Evolutionary conservation across 2,888 invertebrate species (phyloP).

Genomic region (Caenorhabditis sp.): DNA sequence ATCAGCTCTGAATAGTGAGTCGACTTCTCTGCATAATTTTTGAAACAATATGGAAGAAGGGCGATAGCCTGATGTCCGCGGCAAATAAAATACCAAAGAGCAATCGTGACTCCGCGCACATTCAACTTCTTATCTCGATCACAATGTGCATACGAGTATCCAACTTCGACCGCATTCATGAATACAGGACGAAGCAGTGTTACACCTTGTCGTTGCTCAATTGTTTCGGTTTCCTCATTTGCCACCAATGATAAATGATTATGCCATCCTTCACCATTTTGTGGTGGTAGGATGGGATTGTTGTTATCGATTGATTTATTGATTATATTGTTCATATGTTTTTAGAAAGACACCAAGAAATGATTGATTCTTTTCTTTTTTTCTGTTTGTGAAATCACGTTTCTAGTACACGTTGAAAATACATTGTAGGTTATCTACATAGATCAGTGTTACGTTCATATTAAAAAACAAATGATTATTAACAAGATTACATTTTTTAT

Average conservation of each 20-base stretch:
- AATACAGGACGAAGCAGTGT: slow-evolving; percentile 49
- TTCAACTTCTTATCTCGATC: slow-evolving; percentile 53
- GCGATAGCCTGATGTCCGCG: slow-evolving; percentile 58
- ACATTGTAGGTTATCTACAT: no score
- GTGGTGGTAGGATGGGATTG: no score
- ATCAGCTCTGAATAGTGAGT: slow-evolving; percentile 51
- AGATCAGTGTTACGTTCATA: no score
- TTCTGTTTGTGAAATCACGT: no score
- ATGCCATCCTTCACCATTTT: slow-evolving; percentile 22
- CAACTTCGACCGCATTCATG: slow-evolving; percentile 59
- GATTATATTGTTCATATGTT: background rate
- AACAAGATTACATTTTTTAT: no score
- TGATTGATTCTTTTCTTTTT: background rate
- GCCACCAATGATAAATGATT: slow-evolving; percentile 34
- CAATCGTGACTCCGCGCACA: slow-evolving; percentile 57
- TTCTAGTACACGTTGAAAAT: no score
- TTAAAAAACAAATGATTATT: no score
- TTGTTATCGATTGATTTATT: background rate
- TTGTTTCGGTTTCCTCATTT: slow-evolving; percentile 30
- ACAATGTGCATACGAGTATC: slow-evolving; percentile 54
- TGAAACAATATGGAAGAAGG: slow-evolving; percentile 60
- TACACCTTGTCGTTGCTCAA: slow-evolving; percentile 21
- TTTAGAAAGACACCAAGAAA: background rate
- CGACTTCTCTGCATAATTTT: slow-evolving; percentile 56
- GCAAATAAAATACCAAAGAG: slow-evolving; percentile 58